Evolutionary conservation across 1,140 invertebrate species (phyloP), one percentile per base, ranked within the genome.

Genomic region (Penaeus japonicus): DNA sequence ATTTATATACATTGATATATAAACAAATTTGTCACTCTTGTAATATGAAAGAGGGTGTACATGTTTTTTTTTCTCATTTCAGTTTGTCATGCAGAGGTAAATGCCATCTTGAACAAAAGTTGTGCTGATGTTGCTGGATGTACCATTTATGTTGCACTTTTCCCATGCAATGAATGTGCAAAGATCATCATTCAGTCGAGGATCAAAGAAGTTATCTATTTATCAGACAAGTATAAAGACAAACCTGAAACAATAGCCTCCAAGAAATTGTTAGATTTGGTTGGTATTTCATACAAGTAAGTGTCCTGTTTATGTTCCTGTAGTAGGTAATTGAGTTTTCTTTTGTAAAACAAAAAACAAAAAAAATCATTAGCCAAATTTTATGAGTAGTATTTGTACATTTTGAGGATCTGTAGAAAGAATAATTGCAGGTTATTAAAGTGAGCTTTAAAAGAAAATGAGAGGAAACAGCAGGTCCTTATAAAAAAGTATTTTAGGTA

Each of bases 31-130:
- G n/a, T n/a, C n/a, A n/a, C n/a, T n/a, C n/a, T n/a, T n/a, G n/a
- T n/a, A n/a, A n/a, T 30, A n/a, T 24, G 18, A 81, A 32, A 30
- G 27, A 73, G 18, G 30, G 1, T 73, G 15, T 81, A 18, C 39
- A 62, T 24, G 2, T 5, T 18, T 47, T 57, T 5, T 82, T 53
- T 47, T 59, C 20, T 90, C n/a, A 4, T 92, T 92, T 90, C 91
- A 93, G 95, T 95, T 7, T 95, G 94, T 89, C 94, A 95, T 92
- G 94, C 94, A n/a, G 94, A 95, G 90, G 92, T 95, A 92, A 95
- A 95, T 92, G 95, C 95, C 35, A 94, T 95, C 54, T 89, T 95
- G 32, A 95, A 95, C 91, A 94, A 94, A 89, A 95, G 94, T 89
- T 91, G 92, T 17, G 92, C 92, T 4, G 92, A 94, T 91, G 91